phyloP scores from a whole-genome alignment of 2,113 vertebrate species.

The Anarhynchus alexandrinus region DNA sequence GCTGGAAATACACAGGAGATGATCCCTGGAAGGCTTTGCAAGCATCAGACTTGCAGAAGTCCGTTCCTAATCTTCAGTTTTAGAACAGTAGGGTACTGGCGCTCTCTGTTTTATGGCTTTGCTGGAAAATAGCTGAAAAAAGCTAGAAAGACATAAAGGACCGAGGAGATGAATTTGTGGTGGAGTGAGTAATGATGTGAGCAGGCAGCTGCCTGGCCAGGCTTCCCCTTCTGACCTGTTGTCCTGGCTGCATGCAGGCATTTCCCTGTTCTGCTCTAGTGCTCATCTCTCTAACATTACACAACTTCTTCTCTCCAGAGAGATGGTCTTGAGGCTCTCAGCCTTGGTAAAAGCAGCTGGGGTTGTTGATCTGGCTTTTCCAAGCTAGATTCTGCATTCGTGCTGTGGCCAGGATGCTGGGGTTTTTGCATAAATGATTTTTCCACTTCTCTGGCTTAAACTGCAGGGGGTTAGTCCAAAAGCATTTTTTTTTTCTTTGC shows the following conservation, averaged over 20 bases:
- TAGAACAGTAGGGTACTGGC: not conserved
- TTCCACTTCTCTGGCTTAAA: slow-evolving; percentile 28
- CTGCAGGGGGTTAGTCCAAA: not conserved
- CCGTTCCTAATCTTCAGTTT: not conserved
- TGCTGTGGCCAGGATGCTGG: not conserved
- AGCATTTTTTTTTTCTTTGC: not conserved
- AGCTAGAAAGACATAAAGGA: not conserved
- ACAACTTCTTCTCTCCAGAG: not conserved
- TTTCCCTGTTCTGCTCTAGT: not conserved
- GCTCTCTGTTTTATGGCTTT: not conserved
- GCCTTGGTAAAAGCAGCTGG: not conserved
- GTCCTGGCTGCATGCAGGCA: not conserved
- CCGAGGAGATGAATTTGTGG: not conserved
- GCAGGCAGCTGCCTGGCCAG: slow-evolving; percentile 32
- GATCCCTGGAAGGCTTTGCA: not conserved
- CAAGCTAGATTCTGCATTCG: not conserved
- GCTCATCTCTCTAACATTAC: not conserved
- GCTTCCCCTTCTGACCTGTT: slow-evolving; percentile 17
- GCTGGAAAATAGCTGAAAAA: not conserved
- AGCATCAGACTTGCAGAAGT: not conserved
- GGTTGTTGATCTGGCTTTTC: not conserved
- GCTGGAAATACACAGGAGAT: not conserved
- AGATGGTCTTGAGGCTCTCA: not conserved
- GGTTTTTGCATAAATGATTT: slow-evolving; percentile 8
- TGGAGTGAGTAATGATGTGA: slow-evolving; percentile 18